These are phyloP conservation scores for Gobius niger DNA, from an alignment of 2,113 vertebrate genomes.

Conservation along the genomic window DNA sequence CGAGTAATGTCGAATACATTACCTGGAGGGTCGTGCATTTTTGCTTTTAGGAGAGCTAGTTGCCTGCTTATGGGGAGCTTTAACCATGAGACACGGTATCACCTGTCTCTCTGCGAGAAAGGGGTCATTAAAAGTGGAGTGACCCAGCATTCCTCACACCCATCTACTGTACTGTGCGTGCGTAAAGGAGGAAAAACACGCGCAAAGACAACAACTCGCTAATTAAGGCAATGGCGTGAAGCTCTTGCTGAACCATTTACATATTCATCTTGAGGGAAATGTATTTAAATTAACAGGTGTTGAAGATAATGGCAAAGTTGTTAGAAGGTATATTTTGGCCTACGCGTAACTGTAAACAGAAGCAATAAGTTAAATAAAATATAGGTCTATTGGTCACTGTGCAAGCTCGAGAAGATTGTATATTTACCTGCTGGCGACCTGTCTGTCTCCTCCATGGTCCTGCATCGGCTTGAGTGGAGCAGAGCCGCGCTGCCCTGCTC, in stretches of 20 bases:
- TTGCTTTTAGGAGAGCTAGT: conserved; percentile 20
- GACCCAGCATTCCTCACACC: conserved; percentile 31
- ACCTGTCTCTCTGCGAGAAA: conserved; percentile 50
- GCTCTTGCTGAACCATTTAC: background rate
- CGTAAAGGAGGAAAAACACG: conserved; percentile 25
- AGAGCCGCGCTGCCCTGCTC: conserved; percentile 54
- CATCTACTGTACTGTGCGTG: conserved; percentile 16
- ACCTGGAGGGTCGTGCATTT: background rate
- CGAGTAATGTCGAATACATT: background rate
- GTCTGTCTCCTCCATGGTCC: conserved; percentile 79
- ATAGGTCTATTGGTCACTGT: no score
- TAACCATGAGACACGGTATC: conserved; percentile 42
- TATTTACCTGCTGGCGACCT: conserved; percentile 73
- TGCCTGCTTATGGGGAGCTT: conserved; percentile 53
- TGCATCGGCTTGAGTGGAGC: conserved; percentile 70
- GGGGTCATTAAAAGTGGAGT: conserved; percentile 41
- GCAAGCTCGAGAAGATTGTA: background rate
- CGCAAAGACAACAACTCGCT: no score
- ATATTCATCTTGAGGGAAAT: background rate
- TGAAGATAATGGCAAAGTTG: conserved; percentile 4
- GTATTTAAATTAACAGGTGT: background rate
- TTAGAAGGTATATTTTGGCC: background rate
- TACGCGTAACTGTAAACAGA: background rate
- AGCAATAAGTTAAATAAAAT: no score
- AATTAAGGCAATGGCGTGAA: background rate